Base-by-base conservation (phyloP, 2,888 invertebrate species). In the Dichetophora obliterata region DNA sequence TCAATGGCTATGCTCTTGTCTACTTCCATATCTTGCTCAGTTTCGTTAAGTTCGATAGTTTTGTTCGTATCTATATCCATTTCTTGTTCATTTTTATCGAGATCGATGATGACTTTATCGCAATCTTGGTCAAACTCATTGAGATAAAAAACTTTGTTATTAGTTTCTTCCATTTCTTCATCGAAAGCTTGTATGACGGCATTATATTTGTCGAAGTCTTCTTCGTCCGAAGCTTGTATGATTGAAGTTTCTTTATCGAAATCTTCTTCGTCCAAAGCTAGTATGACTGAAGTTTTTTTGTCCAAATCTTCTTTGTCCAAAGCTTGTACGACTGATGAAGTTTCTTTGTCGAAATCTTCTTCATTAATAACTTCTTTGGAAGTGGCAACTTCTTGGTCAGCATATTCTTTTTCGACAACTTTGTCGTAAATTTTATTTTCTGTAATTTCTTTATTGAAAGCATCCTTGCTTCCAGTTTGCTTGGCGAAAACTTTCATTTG, bases 331-430 rank as follows among this genome's bases (percentile, higher is more conserved):
- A 34, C n/a, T n/a, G n/a, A n/a, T n/a, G n/a, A n/a, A n/a, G n/a
- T n/a, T 61, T 61, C 61, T 31, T 31, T 31, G 31, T 31, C 31
- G 31, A 4, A 4, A 24, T 9, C 24, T 24, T 34, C 24, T 52
- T 65, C 34, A 27, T 68, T n/a, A 6, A 1, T 16, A 19, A 4
- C 27, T 34, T 16, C 22, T 19, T 69, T 43, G 0, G 11, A 2
- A 19, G 34, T 52, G 34, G 24, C 11, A 61, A 34, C 59, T 73
- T 66, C 74, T 11, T 76, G 54, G 8, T 77, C 71, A 24, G 61
- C 72, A 66, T 59, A 77, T 24, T 78, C 68, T n/a, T 8, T 59
- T 9, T 77, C 80, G 68, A 74, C 76, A 8, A 73, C 75, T 37
- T 11, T 57, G 24, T 79, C 77, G 4, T 43, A 65, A 43, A 77